Conservation (phyloP, 2,797 vertebrate species). For the Coilia nasus region DNA sequence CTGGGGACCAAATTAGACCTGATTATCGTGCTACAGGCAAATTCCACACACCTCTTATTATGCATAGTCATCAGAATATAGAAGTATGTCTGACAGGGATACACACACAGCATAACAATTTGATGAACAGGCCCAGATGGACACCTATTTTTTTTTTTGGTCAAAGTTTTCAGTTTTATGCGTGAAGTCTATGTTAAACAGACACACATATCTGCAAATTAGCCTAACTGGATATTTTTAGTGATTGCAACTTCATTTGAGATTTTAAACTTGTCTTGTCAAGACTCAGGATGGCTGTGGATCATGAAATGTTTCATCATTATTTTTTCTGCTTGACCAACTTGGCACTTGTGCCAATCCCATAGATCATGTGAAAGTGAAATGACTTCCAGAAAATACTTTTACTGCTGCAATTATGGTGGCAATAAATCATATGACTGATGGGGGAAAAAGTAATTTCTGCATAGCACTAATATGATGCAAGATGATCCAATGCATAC, state of each 20-base stretch:
- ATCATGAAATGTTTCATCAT: background rate
- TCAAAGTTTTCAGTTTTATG: too few relatives aligned
- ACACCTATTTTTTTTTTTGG: too few relatives aligned
- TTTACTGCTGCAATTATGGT: constrained; percentile 15
- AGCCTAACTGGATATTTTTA: background rate
- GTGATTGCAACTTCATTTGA: background rate
- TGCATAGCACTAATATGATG: background rate
- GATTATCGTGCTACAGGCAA: too few relatives aligned
- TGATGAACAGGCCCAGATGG: too few relatives aligned
- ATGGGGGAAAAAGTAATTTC: background rate
- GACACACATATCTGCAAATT: background rate
- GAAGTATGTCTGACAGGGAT: too few relatives aligned
- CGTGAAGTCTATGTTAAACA: too few relatives aligned
- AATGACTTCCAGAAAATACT: background rate
- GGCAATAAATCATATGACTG: constrained; percentile 4
- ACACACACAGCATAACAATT: too few relatives aligned
- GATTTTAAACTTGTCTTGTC: background rate
- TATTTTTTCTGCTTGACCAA: background rate
- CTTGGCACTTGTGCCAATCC: background rate
- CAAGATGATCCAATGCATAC: background rate
- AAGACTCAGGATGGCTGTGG: background rate
- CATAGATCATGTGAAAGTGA: background rate
- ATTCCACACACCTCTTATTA: too few relatives aligned
- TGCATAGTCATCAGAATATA: too few relatives aligned
- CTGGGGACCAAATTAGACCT: too few relatives aligned